These are phyloP conservation scores for Drosophila melanosoma DNA, from an alignment of 2,888 invertebrate genomes.

Conservation along the genomic window DNA sequence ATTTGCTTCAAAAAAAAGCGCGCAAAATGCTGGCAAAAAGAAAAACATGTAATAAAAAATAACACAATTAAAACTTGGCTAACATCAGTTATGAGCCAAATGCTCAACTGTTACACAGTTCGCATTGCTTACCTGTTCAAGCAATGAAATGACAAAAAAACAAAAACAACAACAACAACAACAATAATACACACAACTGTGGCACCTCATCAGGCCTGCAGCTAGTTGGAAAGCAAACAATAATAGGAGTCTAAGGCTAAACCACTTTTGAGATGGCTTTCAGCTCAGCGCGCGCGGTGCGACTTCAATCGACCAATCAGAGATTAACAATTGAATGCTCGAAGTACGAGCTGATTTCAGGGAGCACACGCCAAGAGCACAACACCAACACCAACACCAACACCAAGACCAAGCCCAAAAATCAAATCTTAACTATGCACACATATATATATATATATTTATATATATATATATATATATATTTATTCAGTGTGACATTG, in stretches of 20 bases:
- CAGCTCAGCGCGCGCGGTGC: constrained; percentile 65
- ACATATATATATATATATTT: constrained; percentile 19
- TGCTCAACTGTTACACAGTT: neutral
- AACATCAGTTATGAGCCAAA: constrained; percentile 3
- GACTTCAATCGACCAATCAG: constrained; percentile 75
- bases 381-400: constrained; percentile 21
- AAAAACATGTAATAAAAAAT: neutral
- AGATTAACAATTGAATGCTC: constrained; percentile 54
- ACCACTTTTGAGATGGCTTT: constrained; percentile 72
- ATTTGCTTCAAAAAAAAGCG: neutral
- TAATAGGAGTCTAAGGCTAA: constrained; percentile 44
- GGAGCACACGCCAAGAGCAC: constrained; percentile 65
- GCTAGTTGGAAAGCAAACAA: constrained; percentile 5
- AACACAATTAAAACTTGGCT: constrained; percentile 1
- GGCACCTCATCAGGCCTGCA: constrained; percentile 16
- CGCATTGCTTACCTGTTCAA: constrained; percentile 2
- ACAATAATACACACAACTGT: neutral
- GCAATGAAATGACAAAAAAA: constrained; percentile 22
- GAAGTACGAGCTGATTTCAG: constrained; percentile 33
- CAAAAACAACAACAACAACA: no score
- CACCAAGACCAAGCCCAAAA: constrained; percentile 47
- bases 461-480: constrained; percentile 37
- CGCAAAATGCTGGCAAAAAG: neutral
- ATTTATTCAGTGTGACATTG: constrained; percentile 63
- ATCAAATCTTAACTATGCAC: constrained; percentile 52